phyloP scores from a whole-genome alignment of 2,113 vertebrate genomes.

The Scytalopus superciliaris region DNA sequence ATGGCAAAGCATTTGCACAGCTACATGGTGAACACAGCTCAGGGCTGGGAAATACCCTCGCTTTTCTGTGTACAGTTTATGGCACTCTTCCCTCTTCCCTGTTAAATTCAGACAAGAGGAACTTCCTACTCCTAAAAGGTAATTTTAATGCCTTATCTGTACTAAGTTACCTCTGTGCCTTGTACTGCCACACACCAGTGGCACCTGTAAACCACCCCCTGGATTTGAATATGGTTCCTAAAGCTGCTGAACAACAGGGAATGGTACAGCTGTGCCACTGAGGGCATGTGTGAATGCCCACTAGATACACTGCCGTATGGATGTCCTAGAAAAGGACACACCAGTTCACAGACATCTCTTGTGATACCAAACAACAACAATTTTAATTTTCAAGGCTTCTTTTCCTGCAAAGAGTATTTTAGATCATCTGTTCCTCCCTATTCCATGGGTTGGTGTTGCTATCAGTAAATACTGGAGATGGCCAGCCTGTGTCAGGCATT shows the following conservation, averaged over 20 bases:
- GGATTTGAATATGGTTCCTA: not conserved
- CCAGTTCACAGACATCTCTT: not conserved
- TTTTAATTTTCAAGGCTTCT: not conserved
- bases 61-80: not conserved
- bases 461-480: not conserved
- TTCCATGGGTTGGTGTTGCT: not conserved
- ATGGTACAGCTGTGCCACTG: accelerated
- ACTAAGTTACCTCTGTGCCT: not conserved
- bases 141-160: not conserved
- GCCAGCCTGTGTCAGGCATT: not conserved
- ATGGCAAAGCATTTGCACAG: not conserved
- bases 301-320: not conserved
- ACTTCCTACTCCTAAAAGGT: not conserved
- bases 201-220: not conserved
- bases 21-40: not conserved
- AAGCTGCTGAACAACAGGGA: not conserved
- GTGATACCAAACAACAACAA: not conserved
- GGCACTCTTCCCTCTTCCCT: not conserved
- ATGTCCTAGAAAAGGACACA: not conserved
- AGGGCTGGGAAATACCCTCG: not conserved
- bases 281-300: not conserved
- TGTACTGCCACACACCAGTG: not conserved
- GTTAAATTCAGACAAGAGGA: not conserved
- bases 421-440: not conserved
- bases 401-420: not conserved